These are phyloP conservation scores for Eupithecia subfuscata DNA, from an alignment of 2,888 invertebrate genomes.

Conservation along the genomic window DNA sequence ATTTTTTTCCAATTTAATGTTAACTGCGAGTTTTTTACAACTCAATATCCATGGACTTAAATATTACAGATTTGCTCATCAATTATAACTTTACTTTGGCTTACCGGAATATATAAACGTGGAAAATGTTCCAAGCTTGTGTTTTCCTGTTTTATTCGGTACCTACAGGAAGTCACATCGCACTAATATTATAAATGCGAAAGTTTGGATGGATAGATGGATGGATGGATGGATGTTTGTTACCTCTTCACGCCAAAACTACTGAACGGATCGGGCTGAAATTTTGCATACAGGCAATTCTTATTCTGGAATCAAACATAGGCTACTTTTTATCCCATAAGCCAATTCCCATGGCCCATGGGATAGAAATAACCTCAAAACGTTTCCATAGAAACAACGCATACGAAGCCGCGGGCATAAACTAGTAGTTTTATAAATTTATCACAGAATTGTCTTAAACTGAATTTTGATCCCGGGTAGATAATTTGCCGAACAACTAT, in stretches of 20 bases:
- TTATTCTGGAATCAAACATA: no score
- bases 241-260: no score
- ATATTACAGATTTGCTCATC: slow-evolving; percentile 75
- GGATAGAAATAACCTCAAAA: no score
- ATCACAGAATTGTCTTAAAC: slow-evolving; percentile 37
- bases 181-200: no score
- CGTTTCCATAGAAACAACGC: no score
- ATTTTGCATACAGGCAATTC: no score
- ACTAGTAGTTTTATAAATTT: background rate
- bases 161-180: background rate
- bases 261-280: no score
- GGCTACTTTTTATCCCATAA: no score
- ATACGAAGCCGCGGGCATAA: no score
- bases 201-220: no score
- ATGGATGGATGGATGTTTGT: no score
- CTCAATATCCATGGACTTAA: slow-evolving; percentile 71
- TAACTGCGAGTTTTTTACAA: slow-evolving; percentile 78
- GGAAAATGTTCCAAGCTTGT: slow-evolving; percentile 16
- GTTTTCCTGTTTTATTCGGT: slow-evolving; percentile 5
- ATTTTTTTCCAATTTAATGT: slow-evolving; percentile 80
- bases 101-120: slow-evolving; percentile 47
- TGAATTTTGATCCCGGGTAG: slow-evolving; percentile 25
- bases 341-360: no score
- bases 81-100: slow-evolving; percentile 69
- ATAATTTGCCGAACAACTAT: slow-evolving; percentile 19